Evolutionary conservation across 1,140 invertebrate genomes (phyloP).

Genomic region (Euura saliciscinereae): DNA sequence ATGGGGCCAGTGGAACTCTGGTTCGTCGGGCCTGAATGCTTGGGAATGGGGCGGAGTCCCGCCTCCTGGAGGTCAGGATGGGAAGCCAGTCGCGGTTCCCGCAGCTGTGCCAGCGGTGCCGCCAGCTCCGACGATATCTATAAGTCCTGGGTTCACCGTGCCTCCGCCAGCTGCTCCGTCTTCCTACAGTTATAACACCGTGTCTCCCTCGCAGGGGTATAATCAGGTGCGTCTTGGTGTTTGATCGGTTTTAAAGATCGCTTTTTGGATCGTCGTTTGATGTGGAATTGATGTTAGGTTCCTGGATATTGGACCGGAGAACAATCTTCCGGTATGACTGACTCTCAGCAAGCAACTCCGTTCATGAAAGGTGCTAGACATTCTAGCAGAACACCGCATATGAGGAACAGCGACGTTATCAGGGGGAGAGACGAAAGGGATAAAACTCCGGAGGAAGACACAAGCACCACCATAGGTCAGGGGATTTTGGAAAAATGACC

Average conservation of each 20-base stretch:
- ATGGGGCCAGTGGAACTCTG: constrained; percentile 61
- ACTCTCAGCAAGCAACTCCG: constrained; percentile 40
- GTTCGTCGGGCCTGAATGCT: constrained; percentile 46
- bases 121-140: constrained; percentile 53
- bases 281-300: constrained; percentile 32
- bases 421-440: constrained; percentile 52
- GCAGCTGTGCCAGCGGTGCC: constrained; percentile 47
- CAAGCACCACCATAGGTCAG: constrained; percentile 54
- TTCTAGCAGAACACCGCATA: constrained; percentile 40
- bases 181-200: constrained; percentile 54
- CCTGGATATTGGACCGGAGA: constrained; percentile 55
- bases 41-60: constrained; percentile 60
- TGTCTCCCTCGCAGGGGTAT: constrained; percentile 45
- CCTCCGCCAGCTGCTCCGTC: constrained; percentile 50
- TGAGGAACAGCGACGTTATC: constrained; percentile 42
- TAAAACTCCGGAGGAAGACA: constrained; percentile 55
- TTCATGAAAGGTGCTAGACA: constrained; percentile 51
- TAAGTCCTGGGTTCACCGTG: constrained; percentile 43
- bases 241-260: constrained; percentile 20
- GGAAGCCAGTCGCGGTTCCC: constrained; percentile 55
- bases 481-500: neutral
- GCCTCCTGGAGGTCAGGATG: constrained; percentile 51
- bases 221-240: constrained; percentile 41
- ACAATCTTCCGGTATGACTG: constrained; percentile 34
- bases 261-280: constrained; percentile 12